Evolutionary conservation across 1,140 invertebrate species (phyloP), one percentile per base, ranked within the genome.

Genomic region (Aphelenchoides besseyi): DNA sequence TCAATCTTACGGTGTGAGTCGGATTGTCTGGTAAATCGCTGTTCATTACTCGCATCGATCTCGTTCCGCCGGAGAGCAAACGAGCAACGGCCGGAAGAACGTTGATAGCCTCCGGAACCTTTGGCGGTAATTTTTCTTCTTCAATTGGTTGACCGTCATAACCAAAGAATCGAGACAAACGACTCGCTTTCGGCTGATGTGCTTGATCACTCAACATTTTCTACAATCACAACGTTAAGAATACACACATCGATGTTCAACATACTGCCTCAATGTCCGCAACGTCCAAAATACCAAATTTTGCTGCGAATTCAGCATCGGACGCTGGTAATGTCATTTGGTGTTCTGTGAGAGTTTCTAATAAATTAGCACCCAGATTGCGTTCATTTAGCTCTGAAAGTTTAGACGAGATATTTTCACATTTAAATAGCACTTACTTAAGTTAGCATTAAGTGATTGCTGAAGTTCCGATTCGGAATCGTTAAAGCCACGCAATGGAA

Each of bases 401-500:
- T 16, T 48, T 48, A 48, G 23, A 48, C 41, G 41, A 48, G 41
- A 48, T 48, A 16, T 12, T 16, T 23, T 48, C 41, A 48, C 41
- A 23, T 23, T 16, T 48, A 48, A 16, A 23, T n/a, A n/a, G n/a
- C n/a, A n/a, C n/a, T n/a, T n/a, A n/a, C n/a, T n/a, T n/a, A n/a
- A n/a, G n/a, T n/a, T n/a, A n/a, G n/a, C n/a, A 12, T 48, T 23
- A 12, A 48, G 41, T 23, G 41, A 16, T 48, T 48, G 41, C 23
- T 48, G 12, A 23, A 48, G n/a, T 18, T 16, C 26, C 23, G 29
- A 68, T 26, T 29, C 28, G 12, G 63, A 26, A 12, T 78, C 76
- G 16, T 79, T 74, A 53, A 78, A 78, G 16, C 76, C 76, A 23
- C 57, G 63, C 30, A 78, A 52, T 37, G 72, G 72, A 18, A 78